Evolutionary conservation across 1,140 invertebrate species (phyloP).

Genomic region (Drosophila murphyi): DNA sequence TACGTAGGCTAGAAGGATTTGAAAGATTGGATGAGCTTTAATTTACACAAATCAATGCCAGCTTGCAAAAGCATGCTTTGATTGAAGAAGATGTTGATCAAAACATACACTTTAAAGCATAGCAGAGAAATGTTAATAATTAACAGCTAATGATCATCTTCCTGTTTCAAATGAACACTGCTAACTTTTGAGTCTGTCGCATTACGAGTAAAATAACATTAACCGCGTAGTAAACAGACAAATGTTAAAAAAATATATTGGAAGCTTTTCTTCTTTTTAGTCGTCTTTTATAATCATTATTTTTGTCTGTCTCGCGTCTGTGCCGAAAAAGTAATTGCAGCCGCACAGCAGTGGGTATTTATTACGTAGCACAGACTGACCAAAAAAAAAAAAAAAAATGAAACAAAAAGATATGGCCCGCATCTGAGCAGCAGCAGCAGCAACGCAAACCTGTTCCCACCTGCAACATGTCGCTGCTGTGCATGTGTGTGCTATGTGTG

Average conservation of each 20-base stretch:
- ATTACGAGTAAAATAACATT: no score
- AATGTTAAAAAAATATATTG: no score
- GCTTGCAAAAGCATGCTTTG: no score
- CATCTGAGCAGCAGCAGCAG: conserved; percentile 50
- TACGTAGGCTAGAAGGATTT: no score
- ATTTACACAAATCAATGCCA: no score
- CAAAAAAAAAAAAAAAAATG: conserved; percentile 8
- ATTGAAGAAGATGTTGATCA: background rate
- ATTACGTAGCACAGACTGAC: conserved; percentile 67
- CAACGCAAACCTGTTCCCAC: conserved; percentile 76
- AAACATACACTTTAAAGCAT: background rate
- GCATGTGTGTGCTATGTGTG: conserved; percentile 24
- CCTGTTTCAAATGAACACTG: no score
- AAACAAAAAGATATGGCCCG: conserved; percentile 63
- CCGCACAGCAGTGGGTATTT: conserved; percentile 75
- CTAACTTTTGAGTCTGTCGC: no score
- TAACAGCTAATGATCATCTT: no score
- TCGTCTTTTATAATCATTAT: background rate
- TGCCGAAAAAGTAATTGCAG: conserved; percentile 68
- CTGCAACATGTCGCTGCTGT: conserved; percentile 61
- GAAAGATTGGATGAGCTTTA: no score
- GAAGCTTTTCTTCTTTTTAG: conserved; percentile 13
- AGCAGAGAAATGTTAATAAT: background rate
- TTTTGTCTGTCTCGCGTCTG: conserved; percentile 10
- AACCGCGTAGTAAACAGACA: no score